Evolutionary conservation across 2,888 invertebrate genomes (phyloP), one percentile per base, ranked within the genome.

Genomic region (Drosophila emarginata): DNA sequence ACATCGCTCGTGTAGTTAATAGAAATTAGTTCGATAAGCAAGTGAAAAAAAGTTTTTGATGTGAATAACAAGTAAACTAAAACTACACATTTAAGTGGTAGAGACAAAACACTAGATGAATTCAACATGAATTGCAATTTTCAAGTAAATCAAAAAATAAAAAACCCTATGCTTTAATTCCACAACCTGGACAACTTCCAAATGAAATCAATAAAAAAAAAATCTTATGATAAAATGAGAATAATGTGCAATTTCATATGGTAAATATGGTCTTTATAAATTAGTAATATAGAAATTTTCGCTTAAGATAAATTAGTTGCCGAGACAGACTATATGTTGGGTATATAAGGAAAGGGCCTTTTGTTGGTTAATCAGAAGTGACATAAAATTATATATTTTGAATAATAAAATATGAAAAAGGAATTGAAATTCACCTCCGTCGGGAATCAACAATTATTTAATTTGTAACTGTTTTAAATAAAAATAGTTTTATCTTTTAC

Each of bases 11-110:
- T 28, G 39, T 81, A 81, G 80, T 50, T 60, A n/a, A 69, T 78
- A 82, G 72, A 66, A 15, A 58, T 74, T 71, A 72, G 73, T 50
- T 56, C 32, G 39, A 54, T 74, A 80, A 86, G 72, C 21, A 18
- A 39, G 67, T 67, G 72, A 62, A 79, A 67, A 67, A 60, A 68
- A 79, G 83, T 76, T 78, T 78, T 80, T 70, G 80, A 80, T 83
- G 83, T 70, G 75, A 74, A 78, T 57, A 71, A 45, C 37, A 54
- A 21, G 32, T 39, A 51, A 45, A 37, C 60, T 51, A 39, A 39
- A 32, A 51, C 26, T 45, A 45, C 45, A 45, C 45, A 45, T 45
- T 21, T 45, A 21, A 45, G 45, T 11, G 45, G 21, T 45, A 45
- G 45, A 18, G 45, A 45, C 21, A 14, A 45, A 45, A 23, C n/a